These are phyloP conservation scores for Mastacembelus armatus DNA, from an alignment of 2,797 vertebrate genomes.

Conservation along the genomic window DNA sequence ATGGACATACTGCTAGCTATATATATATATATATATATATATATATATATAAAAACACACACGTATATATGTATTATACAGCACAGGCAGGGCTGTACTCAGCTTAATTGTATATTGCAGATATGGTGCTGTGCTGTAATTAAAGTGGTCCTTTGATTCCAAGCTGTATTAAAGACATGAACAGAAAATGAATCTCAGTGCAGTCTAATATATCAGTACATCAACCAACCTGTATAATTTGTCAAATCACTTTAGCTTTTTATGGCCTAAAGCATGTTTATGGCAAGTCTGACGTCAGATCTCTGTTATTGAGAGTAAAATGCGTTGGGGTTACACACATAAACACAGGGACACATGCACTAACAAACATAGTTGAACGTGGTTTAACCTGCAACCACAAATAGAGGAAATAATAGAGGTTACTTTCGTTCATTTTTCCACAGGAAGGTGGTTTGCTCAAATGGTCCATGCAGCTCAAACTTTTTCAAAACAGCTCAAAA, in stretches of 20 bases:
- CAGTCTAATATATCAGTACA: not conserved
- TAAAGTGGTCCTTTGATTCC: too few relatives aligned
- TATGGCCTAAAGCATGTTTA: constrained; percentile 18
- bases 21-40: too few relatives aligned
- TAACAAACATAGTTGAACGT: not conserved
- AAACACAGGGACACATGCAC: not conserved
- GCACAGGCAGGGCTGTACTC: too few relatives aligned
- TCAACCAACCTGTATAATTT: constrained; percentile 8
- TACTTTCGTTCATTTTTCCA: constrained; percentile 1
- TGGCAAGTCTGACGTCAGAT: constrained; percentile 12
- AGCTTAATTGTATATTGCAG: too few relatives aligned
- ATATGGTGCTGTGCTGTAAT: too few relatives aligned
- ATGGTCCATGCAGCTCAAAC: not conserved
- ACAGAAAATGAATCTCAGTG: constrained; percentile 3
- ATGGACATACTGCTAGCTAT: too few relatives aligned
- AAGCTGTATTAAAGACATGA: not conserved
- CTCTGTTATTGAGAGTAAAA: constrained; percentile 14
- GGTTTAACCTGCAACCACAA: not conserved
- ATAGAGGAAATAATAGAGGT: not conserved
- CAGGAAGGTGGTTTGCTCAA: constrained; percentile 7
- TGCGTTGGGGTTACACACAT: not conserved
- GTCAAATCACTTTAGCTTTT: constrained; percentile 27
- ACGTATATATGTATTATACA: too few relatives aligned
- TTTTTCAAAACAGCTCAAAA: constrained; percentile 5
- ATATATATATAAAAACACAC: too few relatives aligned